Percentiles rank a stretch among this genome's conserved stretches.
These are phyloP conservation scores for Hipposideros armiger DNA, from an alignment of 2,113 vertebrate species.

Conservation along the genomic window DNA sequence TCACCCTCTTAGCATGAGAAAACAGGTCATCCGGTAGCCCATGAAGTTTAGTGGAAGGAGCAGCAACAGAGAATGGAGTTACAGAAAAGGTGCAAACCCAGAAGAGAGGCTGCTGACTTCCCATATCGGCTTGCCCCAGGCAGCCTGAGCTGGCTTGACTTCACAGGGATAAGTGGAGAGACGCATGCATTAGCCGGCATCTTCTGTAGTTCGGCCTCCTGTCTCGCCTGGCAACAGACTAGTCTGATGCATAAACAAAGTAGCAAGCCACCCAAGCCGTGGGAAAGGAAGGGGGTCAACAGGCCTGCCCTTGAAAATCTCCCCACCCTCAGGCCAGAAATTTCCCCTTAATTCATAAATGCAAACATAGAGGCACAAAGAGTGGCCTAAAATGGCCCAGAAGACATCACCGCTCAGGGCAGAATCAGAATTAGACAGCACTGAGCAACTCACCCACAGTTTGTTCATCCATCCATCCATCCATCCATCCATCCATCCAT, in stretches of 20 bases:
- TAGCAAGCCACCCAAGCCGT: neutral
- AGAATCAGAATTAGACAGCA: neutral
- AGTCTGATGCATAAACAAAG: neutral
- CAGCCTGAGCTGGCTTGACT: neutral
- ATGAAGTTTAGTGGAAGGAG: neutral
- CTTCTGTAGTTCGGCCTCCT: neutral
- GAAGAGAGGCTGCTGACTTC: neutral
- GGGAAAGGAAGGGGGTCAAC: neutral
- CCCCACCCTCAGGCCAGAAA: neutral
- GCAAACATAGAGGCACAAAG: neutral
- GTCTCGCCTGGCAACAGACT: neutral
- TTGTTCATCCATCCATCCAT: neutral
- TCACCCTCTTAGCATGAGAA: neutral
- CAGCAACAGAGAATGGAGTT: neutral
- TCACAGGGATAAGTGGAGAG: neutral
- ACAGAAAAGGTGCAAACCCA: neutral
- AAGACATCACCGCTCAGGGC: neutral
- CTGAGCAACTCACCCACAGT: neutral
- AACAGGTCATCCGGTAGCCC: neutral
- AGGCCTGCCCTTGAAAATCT: neutral
- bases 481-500: no score
- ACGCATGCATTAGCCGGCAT: neutral
- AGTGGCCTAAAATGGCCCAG: neutral
- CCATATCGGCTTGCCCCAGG: neutral
- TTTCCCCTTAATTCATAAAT: neutral